A percentile compares a stretch with the other conserved stretches of the same genome.
These are phyloP conservation scores for Drymodes brunneopygia DNA, from an alignment of 2,113 vertebrate species.

Conservation along the genomic window DNA sequence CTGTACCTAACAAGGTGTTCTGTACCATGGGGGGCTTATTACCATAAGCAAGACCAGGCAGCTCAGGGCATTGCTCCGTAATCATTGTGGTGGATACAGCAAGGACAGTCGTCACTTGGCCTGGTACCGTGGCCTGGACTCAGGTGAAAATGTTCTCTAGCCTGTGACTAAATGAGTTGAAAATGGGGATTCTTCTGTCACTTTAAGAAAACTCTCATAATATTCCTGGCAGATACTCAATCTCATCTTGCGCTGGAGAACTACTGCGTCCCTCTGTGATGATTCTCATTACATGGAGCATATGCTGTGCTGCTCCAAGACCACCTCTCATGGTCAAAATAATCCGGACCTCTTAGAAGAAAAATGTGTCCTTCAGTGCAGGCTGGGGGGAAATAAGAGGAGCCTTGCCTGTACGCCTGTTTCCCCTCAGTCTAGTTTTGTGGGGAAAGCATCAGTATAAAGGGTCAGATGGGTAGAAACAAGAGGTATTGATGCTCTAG, in stretches of 20 bases:
- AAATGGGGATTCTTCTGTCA: background rate
- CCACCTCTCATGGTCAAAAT: background rate
- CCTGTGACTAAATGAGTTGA: background rate
- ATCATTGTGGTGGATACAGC: background rate
- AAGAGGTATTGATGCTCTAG: background rate
- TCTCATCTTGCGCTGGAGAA: background rate
- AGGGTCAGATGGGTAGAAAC: background rate
- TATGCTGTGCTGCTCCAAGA: background rate
- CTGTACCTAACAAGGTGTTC: background rate
- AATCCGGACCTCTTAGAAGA: background rate
- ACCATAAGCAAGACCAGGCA: background rate
- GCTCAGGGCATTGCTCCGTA: background rate
- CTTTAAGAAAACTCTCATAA: background rate
- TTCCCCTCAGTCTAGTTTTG: background rate
- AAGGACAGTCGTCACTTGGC: background rate
- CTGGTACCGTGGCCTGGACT: background rate
- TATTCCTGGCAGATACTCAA: background rate
- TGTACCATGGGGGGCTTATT: background rate
- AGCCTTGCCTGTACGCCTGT: background rate
- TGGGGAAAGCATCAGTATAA: background rate
- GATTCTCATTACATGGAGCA: background rate
- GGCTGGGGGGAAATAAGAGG: background rate
- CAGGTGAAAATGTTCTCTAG: background rate
- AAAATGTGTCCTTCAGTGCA: background rate
- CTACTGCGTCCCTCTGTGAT: fast-evolving